Base-by-base conservation (phyloP, 2,113 vertebrate species). In the Anoura caudifer region DNA sequence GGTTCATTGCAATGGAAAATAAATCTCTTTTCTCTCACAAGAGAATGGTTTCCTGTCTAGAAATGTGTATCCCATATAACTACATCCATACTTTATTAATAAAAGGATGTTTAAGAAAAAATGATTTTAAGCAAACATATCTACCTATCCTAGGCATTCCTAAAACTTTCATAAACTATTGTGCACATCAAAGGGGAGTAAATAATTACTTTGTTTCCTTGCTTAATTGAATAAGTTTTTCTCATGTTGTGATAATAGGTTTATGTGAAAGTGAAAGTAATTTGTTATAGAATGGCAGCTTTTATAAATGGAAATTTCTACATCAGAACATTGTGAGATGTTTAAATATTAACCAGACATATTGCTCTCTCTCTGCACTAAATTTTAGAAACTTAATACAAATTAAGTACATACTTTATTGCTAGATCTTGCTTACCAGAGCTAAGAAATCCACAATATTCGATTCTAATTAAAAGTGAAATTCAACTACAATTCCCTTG, bases 391-490 rank as follows among this genome's bases (percentile, higher is more conserved):
- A 97, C 97, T 96, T 98, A 98, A 98, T 98, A 98, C 79, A 98
- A 98, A 98, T 96, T 94, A 97, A 98, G 97, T 96, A 95, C 96
- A 97, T 97, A 97, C 94, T 98, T 98, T 98, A 98, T 97, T 98
- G 97, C 91, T 96, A 97, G 90, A 98, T 98, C 97, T 98, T 98
- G 98, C 98, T 98, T 98, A 98, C 97, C 85, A 98, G 61, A 97
- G 95, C 95, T 98, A 98, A 98, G 97, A 98, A 98, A 98, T 97
- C 97, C 96, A 97, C 98, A 97, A 95, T 5, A 56, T 98, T 98
- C 98, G 98, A 96, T 98, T 98, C 98, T 98, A 98, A 99, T 99
- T 99, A 98, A 98, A 98, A 98, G 98, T 97, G 93, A 98, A 99
- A 99, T 98, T 98, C 98, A 99, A 98, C 97, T 98, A 97, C 97